A percentile compares a stretch with the other conserved stretches of the same genome.
Evolutionary conservation across 2,797 vertebrate species (phyloP).

Genomic region (Danio aesculapii): DNA sequence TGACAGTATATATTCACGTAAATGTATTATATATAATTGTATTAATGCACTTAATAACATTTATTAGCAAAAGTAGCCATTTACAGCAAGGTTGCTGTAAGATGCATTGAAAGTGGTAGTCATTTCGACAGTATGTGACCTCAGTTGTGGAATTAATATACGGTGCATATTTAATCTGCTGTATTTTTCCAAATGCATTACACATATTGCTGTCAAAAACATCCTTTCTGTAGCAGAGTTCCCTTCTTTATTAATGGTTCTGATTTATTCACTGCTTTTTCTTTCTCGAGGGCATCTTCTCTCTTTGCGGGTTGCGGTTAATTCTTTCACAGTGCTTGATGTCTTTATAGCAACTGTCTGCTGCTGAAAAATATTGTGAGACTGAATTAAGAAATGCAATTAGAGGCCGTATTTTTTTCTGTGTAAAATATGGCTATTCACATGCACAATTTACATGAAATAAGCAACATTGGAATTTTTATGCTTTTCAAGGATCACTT

Average conservation of each 20-base stretch:
- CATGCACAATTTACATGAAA: not conserved
- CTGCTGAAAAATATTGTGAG: conserved; percentile 14
- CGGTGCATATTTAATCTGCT: no score
- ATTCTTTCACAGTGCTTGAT: conserved; percentile 10
- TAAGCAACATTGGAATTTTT: not conserved
- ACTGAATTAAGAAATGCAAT: conserved; percentile 27
- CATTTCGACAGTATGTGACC: no score
- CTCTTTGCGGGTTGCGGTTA: not conserved
- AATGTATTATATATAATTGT: no score
- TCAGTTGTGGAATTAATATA: no score
- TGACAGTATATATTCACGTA: no score
- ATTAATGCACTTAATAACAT: no score
- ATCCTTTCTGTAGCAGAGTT: conserved; percentile 2
- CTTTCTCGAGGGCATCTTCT: conserved; percentile 10
- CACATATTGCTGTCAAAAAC: not conserved
- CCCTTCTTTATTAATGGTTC: conserved; percentile 16
- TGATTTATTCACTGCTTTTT: conserved; percentile 22
- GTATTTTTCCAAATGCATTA: not conserved
- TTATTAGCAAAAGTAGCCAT: no score
- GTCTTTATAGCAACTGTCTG: conserved; percentile 17
- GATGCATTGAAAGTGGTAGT: no score
- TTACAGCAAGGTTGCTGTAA: no score
- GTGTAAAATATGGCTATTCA: not conserved
- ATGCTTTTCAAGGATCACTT: not conserved
- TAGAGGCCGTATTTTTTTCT: not conserved